Evolutionary conservation across 2,113 vertebrate genomes (phyloP), one percentile per base, ranked within the genome.

Genomic region (Pica pica): DNA sequence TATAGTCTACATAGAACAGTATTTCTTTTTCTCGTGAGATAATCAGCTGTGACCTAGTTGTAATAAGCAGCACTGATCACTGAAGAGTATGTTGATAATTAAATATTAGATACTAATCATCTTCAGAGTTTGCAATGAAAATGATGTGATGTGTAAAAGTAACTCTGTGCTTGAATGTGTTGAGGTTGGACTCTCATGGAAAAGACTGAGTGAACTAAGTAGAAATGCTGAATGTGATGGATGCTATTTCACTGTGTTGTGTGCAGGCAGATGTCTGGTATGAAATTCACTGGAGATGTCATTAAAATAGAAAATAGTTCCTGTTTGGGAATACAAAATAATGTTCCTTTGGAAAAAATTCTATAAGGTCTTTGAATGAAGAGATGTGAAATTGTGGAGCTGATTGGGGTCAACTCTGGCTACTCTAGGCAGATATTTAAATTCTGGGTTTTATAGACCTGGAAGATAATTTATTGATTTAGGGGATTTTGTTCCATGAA

Each of bases 201-300:
- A 56, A 71, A 69, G 41, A 17, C 16, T 18, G 21, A 31, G 47
- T 63, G n/a, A 39, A 33, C 17, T 27, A 53, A 53, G 21, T 15
- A 77, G 24, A 24, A 56, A 39, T 49, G 2, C 24, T 55, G 55
- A 39, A n/a, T n/a, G 12, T 33, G 14, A 16, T 57, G 42, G 47
- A 67, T 30, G 5, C 1, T 75, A 3, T 59, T 92, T 71, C 1
- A 0, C 56, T 71, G 15, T 6, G 5, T 13, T 50, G 4, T 24
- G 20, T 59, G 33, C 16, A 57, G 53, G 22, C 12, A 55, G 35
- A 28, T 2, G 2, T n/a, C 44, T 37, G 14, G 13, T 76, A 23
- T 27, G 27, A 63, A 83, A 69, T 64, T 50, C 31, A 56, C 37
- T 35, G 13, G 13, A 64, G 8, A 14, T 19, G 5, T 42, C 2